A percentile compares a stretch with the other conserved stretches of the same genome.
Evolutionary conservation across 2,888 invertebrate genomes (phyloP).

Genomic region (Cerastoderma edule): DNA sequence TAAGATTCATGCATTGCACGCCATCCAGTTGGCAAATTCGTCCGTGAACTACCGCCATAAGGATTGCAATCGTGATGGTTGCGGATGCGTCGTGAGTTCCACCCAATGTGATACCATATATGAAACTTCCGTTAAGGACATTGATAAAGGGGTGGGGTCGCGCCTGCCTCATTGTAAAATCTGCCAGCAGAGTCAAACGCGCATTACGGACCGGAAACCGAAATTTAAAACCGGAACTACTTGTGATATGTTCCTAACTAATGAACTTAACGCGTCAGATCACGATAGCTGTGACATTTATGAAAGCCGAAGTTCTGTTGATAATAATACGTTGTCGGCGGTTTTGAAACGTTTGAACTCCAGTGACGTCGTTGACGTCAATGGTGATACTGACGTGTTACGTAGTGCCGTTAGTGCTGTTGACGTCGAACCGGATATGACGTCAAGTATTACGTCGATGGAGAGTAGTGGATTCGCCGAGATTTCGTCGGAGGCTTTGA

Average conservation of each 20-base stretch:
- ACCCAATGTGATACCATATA: no score
- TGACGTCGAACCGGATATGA: constrained; percentile 17
- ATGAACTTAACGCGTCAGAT: background rate
- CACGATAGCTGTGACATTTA: background rate
- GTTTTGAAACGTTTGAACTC: background rate
- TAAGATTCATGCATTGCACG: background rate
- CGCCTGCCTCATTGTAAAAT: background rate
- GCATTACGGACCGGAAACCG: background rate
- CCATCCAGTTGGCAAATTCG: background rate
- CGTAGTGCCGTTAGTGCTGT: background rate
- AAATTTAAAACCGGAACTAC: background rate
- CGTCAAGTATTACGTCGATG: constrained; percentile 34
- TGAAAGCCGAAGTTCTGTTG: background rate
- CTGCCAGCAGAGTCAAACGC: background rate
- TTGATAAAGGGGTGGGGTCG: background rate
- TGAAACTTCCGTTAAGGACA: background rate
- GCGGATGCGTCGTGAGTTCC: no score
- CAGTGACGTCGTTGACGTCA: background rate
- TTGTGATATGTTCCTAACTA: background rate
- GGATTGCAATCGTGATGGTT: no score
- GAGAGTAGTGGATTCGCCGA: constrained; percentile 50
- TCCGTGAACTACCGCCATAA: background rate
- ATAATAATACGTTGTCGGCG: background rate
- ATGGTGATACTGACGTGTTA: background rate
- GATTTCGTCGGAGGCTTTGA: constrained; percentile 31